Conservation (phyloP, 2,797 vertebrate species). For the Synaphobranchus kaupii region DNA sequence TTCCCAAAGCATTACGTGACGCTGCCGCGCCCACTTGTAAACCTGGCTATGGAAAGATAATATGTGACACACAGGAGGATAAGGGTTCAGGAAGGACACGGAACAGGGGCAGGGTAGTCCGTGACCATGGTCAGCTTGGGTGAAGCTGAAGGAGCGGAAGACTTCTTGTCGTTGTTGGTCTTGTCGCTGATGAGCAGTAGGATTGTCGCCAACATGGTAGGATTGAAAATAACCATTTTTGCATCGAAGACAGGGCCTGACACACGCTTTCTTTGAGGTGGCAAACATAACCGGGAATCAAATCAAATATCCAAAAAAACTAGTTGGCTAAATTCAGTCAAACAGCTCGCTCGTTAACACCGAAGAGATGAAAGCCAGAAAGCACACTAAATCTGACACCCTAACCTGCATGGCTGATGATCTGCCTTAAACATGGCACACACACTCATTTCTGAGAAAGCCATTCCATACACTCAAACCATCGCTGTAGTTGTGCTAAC, state of each 20-base stretch:
- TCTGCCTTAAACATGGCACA: not conserved
- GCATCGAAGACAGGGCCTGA: not conserved
- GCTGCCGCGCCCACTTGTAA: not conserved
- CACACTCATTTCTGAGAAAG: not conserved
- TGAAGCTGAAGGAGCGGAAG: slow-evolving; percentile 88
- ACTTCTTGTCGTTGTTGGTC: slow-evolving; percentile 78
- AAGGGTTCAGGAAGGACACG: slow-evolving; percentile 63
- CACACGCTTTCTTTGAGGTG: no score
- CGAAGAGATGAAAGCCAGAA: not conserved
- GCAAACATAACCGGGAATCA: no score
- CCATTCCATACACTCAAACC: not conserved
- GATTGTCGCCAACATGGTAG: not conserved
- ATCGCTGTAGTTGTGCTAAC: not conserved
- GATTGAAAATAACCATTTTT: not conserved
- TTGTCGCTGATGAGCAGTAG: slow-evolving; percentile 91
- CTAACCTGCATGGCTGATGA: not conserved
- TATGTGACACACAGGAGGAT: not conserved
- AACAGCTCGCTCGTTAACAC: not conserved
- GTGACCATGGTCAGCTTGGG: slow-evolving; percentile 95
- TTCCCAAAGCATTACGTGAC: no score
- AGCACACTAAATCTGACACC: not conserved
- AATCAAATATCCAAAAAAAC: no score
- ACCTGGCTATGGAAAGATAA: not conserved
- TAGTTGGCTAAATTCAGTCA: not conserved
- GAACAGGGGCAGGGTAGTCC: slow-evolving; percentile 91